These are phyloP conservation scores for Polypterus senegalus DNA, from an alignment of 2,113 vertebrate species.

Conservation along the genomic window DNA sequence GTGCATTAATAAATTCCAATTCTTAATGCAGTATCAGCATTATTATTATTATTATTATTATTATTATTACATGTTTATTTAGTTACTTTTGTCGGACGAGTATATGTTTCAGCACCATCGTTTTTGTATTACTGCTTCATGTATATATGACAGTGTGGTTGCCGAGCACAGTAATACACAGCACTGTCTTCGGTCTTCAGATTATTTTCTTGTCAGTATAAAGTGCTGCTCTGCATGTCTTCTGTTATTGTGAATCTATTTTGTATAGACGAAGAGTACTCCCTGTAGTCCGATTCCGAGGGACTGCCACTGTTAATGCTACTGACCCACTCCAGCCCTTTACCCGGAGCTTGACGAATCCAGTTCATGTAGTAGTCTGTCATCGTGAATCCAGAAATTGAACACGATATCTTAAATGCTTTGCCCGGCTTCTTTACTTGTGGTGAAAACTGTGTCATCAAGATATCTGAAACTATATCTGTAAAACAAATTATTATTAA, in stretches of 20 bases:
- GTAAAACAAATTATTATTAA: too few relatives aligned
- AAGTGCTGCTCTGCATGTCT: background rate
- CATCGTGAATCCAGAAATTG: constrained; percentile 12
- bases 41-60: too few relatives aligned
- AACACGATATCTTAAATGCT: constrained; percentile 15
- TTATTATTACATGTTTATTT: too few relatives aligned
- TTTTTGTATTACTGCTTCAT: too few relatives aligned
- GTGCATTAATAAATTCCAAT: too few relatives aligned
- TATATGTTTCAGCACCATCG: too few relatives aligned
- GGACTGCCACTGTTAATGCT: fast-evolving
- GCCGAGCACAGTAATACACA: constrained; percentile 6
- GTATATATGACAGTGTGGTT: constrained; percentile 5
- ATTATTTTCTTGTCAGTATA: constrained; percentile 1
- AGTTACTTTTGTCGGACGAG: too few relatives aligned
- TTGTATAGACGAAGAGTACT: too few relatives aligned
- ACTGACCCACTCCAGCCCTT: constrained; percentile 27
- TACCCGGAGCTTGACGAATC: constrained; percentile 24
- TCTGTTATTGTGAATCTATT: constrained; percentile 6
- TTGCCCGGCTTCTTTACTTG: constrained; percentile 12
- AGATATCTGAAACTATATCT: background rate
- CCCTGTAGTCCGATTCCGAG: constrained; percentile 14
- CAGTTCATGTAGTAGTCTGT: constrained; percentile 2
- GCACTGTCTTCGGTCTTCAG: constrained; percentile 7
- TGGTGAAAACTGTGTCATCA: background rate
- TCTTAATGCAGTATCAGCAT: too few relatives aligned